Percentiles rank a stretch among this genome's conserved stretches.
Evolutionary conservation across 2,113 vertebrate species (phyloP).

Genomic region (Pygoscelis antarcticus): DNA sequence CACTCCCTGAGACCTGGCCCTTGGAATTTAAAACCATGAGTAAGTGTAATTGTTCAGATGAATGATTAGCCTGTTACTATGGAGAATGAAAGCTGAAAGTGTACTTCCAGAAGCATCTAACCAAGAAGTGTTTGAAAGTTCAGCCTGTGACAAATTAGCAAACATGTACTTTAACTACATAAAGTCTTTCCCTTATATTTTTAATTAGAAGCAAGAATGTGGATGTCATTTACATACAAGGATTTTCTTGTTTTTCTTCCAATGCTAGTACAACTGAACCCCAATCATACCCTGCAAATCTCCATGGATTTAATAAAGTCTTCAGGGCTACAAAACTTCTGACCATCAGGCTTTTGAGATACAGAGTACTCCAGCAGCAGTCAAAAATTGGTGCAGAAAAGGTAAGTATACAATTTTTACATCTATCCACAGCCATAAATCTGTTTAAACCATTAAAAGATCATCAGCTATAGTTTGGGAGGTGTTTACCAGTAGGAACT

Average conservation of each 20-base stretch:
- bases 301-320: not conserved
- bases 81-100: not conserved
- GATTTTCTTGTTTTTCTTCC: not conserved
- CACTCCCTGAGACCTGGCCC: not conserved
- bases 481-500: not conserved
- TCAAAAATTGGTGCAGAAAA: not conserved
- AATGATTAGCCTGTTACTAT: not conserved
- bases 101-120: not conserved
- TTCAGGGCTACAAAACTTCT: not conserved
- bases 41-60: too few relatives aligned
- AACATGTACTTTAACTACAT: not conserved
- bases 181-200: not conserved
- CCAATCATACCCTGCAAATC: not conserved
- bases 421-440: not conserved
- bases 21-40: too few relatives aligned
- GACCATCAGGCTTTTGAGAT: not conserved
- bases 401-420: not conserved
- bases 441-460: not conserved
- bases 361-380: not conserved
- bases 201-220: not conserved
- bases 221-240: not conserved
- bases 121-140: not conserved
- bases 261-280: not conserved
- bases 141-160: not conserved
- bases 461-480: not conserved